Evolutionary conservation across 2,888 invertebrate species (phyloP).

Genomic region (Phorcus lineatus): DNA sequence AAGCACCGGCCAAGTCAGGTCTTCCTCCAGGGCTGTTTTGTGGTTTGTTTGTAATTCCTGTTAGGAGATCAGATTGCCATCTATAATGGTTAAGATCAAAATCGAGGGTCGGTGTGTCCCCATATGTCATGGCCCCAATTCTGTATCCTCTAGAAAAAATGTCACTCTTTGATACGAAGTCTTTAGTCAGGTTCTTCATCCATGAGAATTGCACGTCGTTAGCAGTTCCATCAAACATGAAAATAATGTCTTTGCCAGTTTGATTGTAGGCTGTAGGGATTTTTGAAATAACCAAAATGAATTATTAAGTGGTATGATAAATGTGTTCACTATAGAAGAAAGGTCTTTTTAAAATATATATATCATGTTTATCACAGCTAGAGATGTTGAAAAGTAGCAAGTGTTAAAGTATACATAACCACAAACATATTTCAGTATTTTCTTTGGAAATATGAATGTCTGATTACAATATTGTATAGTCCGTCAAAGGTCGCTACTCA

Average conservation of each 20-base stretch:
- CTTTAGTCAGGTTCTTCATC: constrained; percentile 42
- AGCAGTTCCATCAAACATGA: constrained; percentile 58
- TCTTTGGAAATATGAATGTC: too few species aligned
- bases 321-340: too few species aligned
- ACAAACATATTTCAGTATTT: too few species aligned
- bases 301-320: too few species aligned
- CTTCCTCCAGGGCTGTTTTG: constrained; percentile 2
- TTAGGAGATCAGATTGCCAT: background rate
- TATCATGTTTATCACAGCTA: too few species aligned
- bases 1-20: constrained; percentile 49
- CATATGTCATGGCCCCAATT: constrained; percentile 56
- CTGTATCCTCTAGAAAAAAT: constrained; percentile 52
- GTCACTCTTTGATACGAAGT: constrained; percentile 42
- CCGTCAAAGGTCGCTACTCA: too few species aligned
- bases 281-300: too few species aligned
- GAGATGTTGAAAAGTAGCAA: too few species aligned
- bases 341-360: too few species aligned
- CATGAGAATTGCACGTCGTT: constrained; percentile 41
- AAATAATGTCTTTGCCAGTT: constrained; percentile 49
- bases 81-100: constrained; percentile 47
- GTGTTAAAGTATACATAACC: too few species aligned
- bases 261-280: constrained; percentile 32
- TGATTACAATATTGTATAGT: too few species aligned
- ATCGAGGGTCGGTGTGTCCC: constrained; percentile 31
- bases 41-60: background rate